A percentile compares a stretch with the other conserved stretches of the same genome.
These are phyloP conservation scores for Astyanax mexicanus DNA, from an alignment of 2,797 vertebrate genomes.

Conservation along the genomic window DNA sequence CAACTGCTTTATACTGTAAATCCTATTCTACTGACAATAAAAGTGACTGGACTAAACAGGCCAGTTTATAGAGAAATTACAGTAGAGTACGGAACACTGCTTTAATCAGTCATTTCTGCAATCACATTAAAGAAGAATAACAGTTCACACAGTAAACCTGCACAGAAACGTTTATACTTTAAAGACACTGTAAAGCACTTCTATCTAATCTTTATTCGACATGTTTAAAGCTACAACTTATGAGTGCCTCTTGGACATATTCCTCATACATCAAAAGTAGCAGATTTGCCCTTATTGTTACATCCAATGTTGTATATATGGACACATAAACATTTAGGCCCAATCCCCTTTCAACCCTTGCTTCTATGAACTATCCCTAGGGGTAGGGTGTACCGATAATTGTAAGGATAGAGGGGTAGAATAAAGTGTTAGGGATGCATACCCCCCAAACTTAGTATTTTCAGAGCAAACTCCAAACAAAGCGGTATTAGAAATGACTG, in stretches of 20 bases:
- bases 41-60: slow-evolving; percentile 2
- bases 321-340: slow-evolving; percentile 29
- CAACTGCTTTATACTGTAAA: slow-evolving; percentile 7
- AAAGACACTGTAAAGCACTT: slow-evolving; percentile 20
- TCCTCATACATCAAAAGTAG: slow-evolving; percentile 17
- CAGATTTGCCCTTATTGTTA: slow-evolving; percentile 19
- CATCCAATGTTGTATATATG: slow-evolving; percentile 24
- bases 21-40: not conserved
- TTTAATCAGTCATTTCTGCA: not conserved
- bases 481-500: no score
- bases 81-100: slow-evolving; percentile 1
- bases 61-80: not conserved
- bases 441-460: no score
- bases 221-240: slow-evolving; percentile 30
- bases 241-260: not conserved
- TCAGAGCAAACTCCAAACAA: no score
- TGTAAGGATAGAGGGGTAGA: no score
- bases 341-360: no score
- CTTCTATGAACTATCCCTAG: no score
- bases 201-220: slow-evolving; percentile 15
- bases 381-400: no score
- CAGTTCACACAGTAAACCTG: slow-evolving; percentile 4
- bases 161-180: slow-evolving; percentile 21
- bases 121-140: not conserved
- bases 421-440: no score